A percentile compares a stretch with the other conserved stretches of the same genome.
Conservation (phyloP, 2,797 vertebrate genomes). For the Gambusia yucatana region DNA sequence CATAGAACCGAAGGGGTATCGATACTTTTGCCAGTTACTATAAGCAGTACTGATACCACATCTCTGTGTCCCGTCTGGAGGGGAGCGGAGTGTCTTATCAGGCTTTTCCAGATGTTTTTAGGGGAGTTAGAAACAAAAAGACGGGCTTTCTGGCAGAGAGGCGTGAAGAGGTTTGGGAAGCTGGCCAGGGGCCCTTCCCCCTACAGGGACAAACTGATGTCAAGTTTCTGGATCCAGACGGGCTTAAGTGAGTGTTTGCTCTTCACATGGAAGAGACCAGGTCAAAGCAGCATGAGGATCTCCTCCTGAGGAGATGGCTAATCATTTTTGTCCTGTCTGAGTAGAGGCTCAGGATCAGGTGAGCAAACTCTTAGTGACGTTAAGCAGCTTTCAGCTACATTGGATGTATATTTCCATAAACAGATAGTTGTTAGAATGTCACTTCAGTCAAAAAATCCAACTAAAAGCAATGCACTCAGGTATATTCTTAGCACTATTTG, state of each 20-base stretch:
- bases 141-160: slow-evolving; percentile 13
- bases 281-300: slow-evolving; percentile 85
- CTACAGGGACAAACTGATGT: slow-evolving; percentile 88
- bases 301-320: slow-evolving; percentile 76
- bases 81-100: slow-evolving; percentile 2
- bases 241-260: slow-evolving; percentile 91
- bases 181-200: slow-evolving; percentile 78
- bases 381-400: background rate
- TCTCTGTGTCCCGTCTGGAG: background rate
- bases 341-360: slow-evolving; percentile 45
- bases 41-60: background rate
- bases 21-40: background rate
- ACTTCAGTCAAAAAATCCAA: background rate
- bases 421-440: background rate
- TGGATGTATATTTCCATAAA: background rate
- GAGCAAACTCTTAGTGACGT: no score
- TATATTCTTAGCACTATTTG: background rate
- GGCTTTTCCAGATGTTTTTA: slow-evolving; percentile 26
- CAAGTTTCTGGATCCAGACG: slow-evolving; percentile 89
- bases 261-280: slow-evolving; percentile 84
- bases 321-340: slow-evolving; percentile 84
- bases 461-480: background rate
- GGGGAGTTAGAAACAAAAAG: background rate
- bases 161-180: slow-evolving; percentile 30
- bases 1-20: background rate